These are phyloP conservation scores for Drosophila helvetica DNA, from an alignment of 2,888 invertebrate species.

Conservation along the genomic window DNA sequence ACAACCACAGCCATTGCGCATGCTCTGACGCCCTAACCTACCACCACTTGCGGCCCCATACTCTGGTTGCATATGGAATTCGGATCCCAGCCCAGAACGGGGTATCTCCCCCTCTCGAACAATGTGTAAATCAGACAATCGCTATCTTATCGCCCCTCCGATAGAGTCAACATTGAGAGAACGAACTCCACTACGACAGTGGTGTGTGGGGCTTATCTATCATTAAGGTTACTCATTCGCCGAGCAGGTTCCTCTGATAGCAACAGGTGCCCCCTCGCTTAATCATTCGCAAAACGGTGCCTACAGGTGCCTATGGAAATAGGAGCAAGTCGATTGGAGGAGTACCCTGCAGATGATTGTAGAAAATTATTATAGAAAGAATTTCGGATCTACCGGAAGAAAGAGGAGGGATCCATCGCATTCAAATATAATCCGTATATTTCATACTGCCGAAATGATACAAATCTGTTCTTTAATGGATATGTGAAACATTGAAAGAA, in stretches of 20 bases:
- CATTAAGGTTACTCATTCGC: conserved; percentile 61
- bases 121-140: conserved; percentile 28
- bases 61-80: conserved; percentile 13
- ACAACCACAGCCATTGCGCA: conserved; percentile 35
- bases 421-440: too few relatives aligned
- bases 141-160: conserved; percentile 64
- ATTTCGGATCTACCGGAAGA: too few relatives aligned
- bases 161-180: conserved; percentile 57
- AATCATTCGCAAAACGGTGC: conserved; percentile 58
- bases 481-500: too few relatives aligned
- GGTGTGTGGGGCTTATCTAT: conserved; percentile 58
- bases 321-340: neutral
- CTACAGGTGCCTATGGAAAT: conserved; percentile 30
- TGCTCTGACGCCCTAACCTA: conserved; percentile 75
- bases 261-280: conserved; percentile 68
- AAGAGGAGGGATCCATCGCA: too few relatives aligned
- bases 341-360: conserved; percentile 29
- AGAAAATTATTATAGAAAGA: too few relatives aligned
- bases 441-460: too few relatives aligned
- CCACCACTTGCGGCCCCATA: conserved; percentile 36
- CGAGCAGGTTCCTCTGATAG: conserved; percentile 51
- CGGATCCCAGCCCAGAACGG: neutral
- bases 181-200: conserved; percentile 34
- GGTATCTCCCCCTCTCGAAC: conserved; percentile 31
- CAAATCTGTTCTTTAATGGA: too few relatives aligned